Conservation (phyloP, 2,113 vertebrate genomes). For the Proteles cristata region DNA sequence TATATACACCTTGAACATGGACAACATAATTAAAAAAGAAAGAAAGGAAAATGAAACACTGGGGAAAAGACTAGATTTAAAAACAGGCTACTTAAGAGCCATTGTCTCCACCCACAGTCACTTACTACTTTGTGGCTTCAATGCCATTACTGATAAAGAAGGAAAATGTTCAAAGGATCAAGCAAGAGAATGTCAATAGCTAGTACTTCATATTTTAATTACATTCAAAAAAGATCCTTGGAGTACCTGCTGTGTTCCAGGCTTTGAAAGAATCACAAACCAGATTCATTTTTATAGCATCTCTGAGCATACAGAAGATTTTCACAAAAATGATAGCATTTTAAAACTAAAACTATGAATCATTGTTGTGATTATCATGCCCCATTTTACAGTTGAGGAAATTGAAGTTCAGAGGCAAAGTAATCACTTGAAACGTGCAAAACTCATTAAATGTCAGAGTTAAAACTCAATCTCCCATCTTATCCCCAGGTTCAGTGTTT, state of each 20-base stretch:
- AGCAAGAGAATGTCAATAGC: not conserved
- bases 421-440: not conserved
- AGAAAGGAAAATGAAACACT: not conserved
- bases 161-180: not conserved
- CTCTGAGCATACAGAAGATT: not conserved
- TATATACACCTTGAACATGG: not conserved
- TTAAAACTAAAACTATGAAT: not conserved
- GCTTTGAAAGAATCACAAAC: not conserved
- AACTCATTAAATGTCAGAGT: not conserved
- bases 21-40: not conserved
- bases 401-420: not conserved
- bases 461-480: not conserved
- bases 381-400: not conserved
- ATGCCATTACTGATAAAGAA: not conserved
- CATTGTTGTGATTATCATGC: not conserved
- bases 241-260: not conserved
- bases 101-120: not conserved
- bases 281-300: not conserved
- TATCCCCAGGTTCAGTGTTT: not conserved
- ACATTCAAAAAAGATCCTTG: not conserved
- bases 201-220: slow-evolving; percentile 27
- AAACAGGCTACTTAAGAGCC: not conserved
- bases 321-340: not conserved
- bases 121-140: not conserved
- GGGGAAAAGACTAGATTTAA: not conserved